These are phyloP conservation scores for Electrona antarctica DNA, from an alignment of 2,113 vertebrate genomes.

Conservation along the genomic window DNA sequence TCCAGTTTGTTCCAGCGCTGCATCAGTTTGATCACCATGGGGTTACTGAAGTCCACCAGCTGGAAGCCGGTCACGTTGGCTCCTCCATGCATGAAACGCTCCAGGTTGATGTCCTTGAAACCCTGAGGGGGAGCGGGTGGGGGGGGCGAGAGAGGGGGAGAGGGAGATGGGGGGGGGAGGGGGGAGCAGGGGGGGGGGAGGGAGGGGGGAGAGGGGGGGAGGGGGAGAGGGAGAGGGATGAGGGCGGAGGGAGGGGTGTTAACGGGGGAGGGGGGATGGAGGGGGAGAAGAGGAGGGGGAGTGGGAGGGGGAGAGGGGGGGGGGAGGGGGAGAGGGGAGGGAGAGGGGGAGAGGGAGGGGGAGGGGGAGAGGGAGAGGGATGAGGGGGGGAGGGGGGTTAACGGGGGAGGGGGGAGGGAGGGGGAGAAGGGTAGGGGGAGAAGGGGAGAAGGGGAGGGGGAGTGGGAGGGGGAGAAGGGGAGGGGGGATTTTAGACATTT, in stretches of 20 bases:
- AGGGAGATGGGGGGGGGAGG: slow-evolving; percentile 4
- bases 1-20: slow-evolving; percentile 99
- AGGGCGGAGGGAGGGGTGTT: too few species aligned
- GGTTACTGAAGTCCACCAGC: slow-evolving; percentile 96
- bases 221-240: slow-evolving; percentile 13
- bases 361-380: too few species aligned
- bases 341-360: too few species aligned
- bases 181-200: slow-evolving; percentile 31
- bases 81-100: slow-evolving; percentile 97
- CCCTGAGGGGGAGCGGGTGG: slow-evolving; percentile 77
- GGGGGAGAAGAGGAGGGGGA: too few species aligned
- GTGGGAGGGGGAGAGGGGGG: too few species aligned
- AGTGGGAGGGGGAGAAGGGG: too few species aligned
- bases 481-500: too few species aligned
- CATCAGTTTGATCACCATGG: slow-evolving; percentile 97
- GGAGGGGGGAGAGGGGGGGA: slow-evolving; percentile 17
- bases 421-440: not conserved
- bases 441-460: too few species aligned
- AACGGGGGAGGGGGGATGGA: too few species aligned
- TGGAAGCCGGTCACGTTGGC: slow-evolving; percentile 99
- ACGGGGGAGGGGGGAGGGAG: not conserved
- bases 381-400: not conserved
- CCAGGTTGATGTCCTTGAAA: slow-evolving; percentile 98
- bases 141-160: slow-evolving; percentile 19
- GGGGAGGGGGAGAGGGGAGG: slow-evolving; percentile 17